Evolutionary conservation across 1,140 invertebrate species (phyloP).

Genomic region (Brachionus manjavacas): DNA sequence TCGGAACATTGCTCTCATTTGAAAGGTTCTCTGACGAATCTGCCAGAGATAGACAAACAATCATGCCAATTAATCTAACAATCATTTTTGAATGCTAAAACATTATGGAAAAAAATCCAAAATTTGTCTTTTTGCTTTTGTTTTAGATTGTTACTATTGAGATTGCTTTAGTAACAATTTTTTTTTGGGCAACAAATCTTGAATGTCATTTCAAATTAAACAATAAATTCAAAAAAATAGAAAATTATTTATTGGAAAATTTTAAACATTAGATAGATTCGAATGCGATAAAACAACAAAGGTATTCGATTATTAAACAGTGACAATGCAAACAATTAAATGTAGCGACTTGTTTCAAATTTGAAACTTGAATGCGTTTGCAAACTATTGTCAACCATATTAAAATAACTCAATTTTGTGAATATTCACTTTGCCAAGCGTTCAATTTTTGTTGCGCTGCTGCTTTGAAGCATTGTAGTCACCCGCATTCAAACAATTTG

Average conservation of each 20-base stretch:
- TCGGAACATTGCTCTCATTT: neutral
- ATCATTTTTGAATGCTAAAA: neutral
- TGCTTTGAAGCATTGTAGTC: neutral
- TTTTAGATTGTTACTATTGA: neutral
- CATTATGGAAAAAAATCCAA: neutral
- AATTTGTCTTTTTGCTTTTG: neutral
- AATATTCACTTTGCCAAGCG: neutral
- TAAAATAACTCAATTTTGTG: conserved; percentile 32
- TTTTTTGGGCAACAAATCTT: neutral
- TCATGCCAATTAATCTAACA: neutral
- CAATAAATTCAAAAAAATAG: neutral
- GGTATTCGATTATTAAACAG: conserved; percentile 3
- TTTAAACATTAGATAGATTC: conserved; percentile 13
- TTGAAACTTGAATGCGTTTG: neutral
- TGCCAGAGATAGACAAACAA: neutral
- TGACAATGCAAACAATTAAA: neutral
- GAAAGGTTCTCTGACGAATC: neutral
- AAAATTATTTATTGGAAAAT: neutral
- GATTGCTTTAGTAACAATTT: conserved; percentile 23
- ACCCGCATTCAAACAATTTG: neutral
- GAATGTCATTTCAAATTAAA: neutral
- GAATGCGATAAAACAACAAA: conserved; percentile 11
- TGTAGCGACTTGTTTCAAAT: conserved; percentile 22
- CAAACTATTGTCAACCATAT: conserved; percentile 26
- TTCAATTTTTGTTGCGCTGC: neutral